Conservation (phyloP, 2,888 invertebrate genomes). For the Timema podura region DNA sequence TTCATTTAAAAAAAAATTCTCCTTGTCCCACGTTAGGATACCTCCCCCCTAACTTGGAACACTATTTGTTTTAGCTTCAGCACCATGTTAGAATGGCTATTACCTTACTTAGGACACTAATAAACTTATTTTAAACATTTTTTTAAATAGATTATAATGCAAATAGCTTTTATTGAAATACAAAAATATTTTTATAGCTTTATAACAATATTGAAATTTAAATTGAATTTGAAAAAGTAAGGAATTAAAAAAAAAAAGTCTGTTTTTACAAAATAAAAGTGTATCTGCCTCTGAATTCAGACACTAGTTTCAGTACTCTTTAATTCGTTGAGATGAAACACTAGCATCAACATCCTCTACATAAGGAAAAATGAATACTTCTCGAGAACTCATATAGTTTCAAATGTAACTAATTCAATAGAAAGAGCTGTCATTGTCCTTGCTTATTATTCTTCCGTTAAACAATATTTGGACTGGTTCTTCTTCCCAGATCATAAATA, state of each 20-base stretch:
- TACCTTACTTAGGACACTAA: background rate
- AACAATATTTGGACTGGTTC: background rate
- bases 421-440: background rate
- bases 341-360: constrained; percentile 12
- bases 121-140: background rate
- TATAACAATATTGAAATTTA: background rate
- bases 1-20: background rate
- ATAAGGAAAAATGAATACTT: background rate
- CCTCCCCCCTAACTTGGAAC: constrained; percentile 4
- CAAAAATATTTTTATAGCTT: constrained; percentile 1
- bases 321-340: constrained; percentile 3
- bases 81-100: constrained; percentile 1
- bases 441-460: constrained; percentile 1
- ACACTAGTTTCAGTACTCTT: background rate
- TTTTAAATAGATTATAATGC: background rate
- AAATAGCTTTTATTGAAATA: background rate
- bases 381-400: background rate
- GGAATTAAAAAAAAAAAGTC: no score
- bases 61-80: background rate
- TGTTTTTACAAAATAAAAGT: constrained; percentile 2
- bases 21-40: constrained; percentile 7
- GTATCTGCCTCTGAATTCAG: constrained; percentile 6
- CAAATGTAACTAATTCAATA: background rate
- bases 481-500: constrained; percentile 9
- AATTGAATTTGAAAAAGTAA: no score